These are phyloP conservation scores for Aplysina aerophoba DNA, from an alignment of 37 sponge, comb jelly and placozoan genomes.

Conservation along the genomic window DNA sequence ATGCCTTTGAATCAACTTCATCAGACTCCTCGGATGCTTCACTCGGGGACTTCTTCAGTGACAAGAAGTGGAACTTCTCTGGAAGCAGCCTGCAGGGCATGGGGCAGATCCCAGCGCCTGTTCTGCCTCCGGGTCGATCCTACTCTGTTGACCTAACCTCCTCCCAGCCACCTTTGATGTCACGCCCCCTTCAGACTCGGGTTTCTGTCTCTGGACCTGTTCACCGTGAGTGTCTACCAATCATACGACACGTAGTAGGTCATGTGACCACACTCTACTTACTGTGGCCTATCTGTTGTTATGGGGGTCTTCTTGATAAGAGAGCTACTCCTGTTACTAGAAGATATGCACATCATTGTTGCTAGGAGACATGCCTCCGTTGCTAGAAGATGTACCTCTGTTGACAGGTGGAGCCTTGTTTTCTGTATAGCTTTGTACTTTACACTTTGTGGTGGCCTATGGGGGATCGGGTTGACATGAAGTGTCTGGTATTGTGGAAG, in stretches of 20 bases:
- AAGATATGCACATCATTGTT: background rate
- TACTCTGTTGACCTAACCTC: slow-evolving; percentile 28
- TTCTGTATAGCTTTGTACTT: too few relatives aligned
- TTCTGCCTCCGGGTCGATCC: slow-evolving; percentile 10
- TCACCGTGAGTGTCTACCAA: too few relatives aligned
- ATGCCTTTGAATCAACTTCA: slow-evolving; percentile 27
- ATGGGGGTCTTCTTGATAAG: too few relatives aligned
- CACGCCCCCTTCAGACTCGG: slow-evolving; percentile 8
- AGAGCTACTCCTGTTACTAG: too few relatives aligned
- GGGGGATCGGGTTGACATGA: too few relatives aligned
- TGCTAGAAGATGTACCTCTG: background rate
- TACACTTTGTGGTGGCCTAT: background rate
- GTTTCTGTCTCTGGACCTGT: slow-evolving; percentile 21
- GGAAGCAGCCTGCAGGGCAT: slow-evolving; percentile 6
- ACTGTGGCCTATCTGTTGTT: too few relatives aligned
- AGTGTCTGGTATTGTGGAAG: too few relatives aligned
- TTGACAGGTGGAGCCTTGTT: too few relatives aligned
- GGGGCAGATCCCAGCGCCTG: slow-evolving; percentile 14
- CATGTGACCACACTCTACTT: too few relatives aligned
- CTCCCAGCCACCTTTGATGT: slow-evolving; percentile 5
- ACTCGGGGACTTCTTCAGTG: slow-evolving; percentile 8
- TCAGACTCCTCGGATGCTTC: slow-evolving; percentile 32
- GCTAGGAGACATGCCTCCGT: background rate
- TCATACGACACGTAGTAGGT: too few relatives aligned
- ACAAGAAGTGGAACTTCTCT: slow-evolving; percentile 16